Conservation (phyloP, 2,888 invertebrate species). For the Rotaria magnacalcarata region DNA sequence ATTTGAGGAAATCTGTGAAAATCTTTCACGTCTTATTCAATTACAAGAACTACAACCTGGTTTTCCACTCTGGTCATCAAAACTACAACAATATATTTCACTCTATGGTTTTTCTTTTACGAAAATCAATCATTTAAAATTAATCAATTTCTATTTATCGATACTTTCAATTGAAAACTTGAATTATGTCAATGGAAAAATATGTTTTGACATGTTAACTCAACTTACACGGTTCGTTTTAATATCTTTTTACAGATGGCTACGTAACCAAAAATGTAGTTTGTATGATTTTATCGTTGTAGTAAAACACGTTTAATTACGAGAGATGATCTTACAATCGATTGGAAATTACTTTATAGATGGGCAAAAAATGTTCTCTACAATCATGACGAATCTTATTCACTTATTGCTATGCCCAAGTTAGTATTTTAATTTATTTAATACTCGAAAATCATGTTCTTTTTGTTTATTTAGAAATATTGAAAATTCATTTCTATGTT, state of each 20-base stretch:
- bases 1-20: neutral
- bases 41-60: slow-evolving; percentile 39
- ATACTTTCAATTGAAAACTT: slow-evolving; percentile 32
- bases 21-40: slow-evolving; percentile 10
- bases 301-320: slow-evolving; percentile 30
- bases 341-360: slow-evolving; percentile 41
- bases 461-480: neutral
- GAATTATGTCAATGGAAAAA: slow-evolving; percentile 24
- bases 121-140: slow-evolving; percentile 40
- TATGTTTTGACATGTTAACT: slow-evolving; percentile 36
- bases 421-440: neutral
- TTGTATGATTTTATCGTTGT: neutral
- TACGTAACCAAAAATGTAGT: neutral
- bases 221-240: slow-evolving; percentile 35
- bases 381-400: neutral
- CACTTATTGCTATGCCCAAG: neutral
- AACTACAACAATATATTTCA: slow-evolving; percentile 38
- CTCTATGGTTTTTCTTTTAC: slow-evolving; percentile 43
- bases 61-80: slow-evolving; percentile 42
- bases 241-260: neutral
- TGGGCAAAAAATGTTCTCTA: neutral
- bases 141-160: slow-evolving; percentile 31
- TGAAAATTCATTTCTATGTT: slow-evolving; percentile 17
- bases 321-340: slow-evolving; percentile 38
- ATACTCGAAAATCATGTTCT: neutral